phyloP scores from a whole-genome alignment of 2,888 invertebrate species.

The Agonopterix arenella region DNA sequence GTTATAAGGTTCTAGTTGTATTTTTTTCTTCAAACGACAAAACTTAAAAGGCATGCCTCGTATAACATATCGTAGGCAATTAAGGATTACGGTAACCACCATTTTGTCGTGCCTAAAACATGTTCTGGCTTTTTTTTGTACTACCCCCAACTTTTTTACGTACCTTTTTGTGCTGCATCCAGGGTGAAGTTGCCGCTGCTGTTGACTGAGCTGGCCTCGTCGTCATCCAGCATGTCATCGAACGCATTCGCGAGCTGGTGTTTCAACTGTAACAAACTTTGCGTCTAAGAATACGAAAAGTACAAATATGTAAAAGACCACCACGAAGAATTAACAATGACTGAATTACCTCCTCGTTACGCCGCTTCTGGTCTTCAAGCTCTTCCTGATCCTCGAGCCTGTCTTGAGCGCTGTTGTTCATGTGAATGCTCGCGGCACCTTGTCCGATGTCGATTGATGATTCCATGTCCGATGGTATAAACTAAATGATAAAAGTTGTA shows the following conservation, averaged over 20 bases:
- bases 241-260: conserved; percentile 81
- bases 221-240: conserved; percentile 81
- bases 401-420: conserved; percentile 79
- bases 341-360: conserved; percentile 78
- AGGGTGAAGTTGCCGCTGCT: conserved; percentile 70
- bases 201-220: conserved; percentile 79
- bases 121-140: too few relatives aligned
- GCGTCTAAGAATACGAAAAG: background rate
- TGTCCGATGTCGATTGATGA: too few relatives aligned
- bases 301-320: too few relatives aligned
- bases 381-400: conserved; percentile 82
- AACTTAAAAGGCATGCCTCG: background rate
- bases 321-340: too few relatives aligned
- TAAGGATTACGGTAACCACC: too few relatives aligned
- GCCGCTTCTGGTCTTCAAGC: conserved; percentile 80
- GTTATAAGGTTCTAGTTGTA: background rate
- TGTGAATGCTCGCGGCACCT: conserved; percentile 79
- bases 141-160: too few relatives aligned
- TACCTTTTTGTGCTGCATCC: conserved; percentile 54
- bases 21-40: too few relatives aligned
- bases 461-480: conserved; percentile 53
- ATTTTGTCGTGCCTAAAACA: too few relatives aligned
- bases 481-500: background rate
- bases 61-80: background rate
- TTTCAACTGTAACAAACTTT: conserved; percentile 70